Percentiles rank a stretch among this genome's conserved stretches.
These are phyloP conservation scores for Pseudopleuronectes americanus DNA, from an alignment of 2,797 vertebrate genomes.

Conservation along the genomic window DNA sequence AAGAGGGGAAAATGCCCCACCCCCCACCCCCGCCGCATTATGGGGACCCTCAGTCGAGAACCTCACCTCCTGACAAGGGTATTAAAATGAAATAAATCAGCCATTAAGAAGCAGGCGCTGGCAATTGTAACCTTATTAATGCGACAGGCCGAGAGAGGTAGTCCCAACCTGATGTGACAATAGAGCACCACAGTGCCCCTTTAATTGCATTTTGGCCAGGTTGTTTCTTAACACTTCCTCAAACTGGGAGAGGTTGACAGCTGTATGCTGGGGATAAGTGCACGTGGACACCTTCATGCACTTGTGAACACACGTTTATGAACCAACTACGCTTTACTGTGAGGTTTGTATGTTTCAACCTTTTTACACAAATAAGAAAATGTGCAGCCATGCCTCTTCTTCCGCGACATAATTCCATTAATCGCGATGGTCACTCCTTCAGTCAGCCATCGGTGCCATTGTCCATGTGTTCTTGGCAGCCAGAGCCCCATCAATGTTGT, in stretches of 20 bases:
- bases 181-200: conserved; percentile 69
- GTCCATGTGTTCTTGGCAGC: conserved; percentile 62
- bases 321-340: not conserved
- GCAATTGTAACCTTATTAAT: conserved; percentile 88
- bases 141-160: conserved; percentile 71
- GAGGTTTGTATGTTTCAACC: not conserved
- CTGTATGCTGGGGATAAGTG: conserved; percentile 49
- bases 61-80: conserved; percentile 85
- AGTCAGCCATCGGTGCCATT: conserved; percentile 63
- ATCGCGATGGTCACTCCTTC: conserved; percentile 60
- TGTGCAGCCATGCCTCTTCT: not conserved
- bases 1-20: conserved; percentile 65
- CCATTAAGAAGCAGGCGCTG: conserved; percentile 82
- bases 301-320: conserved; percentile 4
- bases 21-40: conserved; percentile 78
- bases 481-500: conserved; percentile 76
- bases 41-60: conserved; percentile 70
- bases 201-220: conserved; percentile 79
- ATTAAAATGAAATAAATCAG: conserved; percentile 90
- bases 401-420: conserved; percentile 22
- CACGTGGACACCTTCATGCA: conserved; percentile 15
- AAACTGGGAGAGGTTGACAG: conserved; percentile 64
- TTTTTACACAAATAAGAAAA: not conserved
- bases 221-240: conserved; percentile 66
- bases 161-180: conserved; percentile 78